Conservation (phyloP, 2,113 vertebrate genomes). For the Alosa alosa region DNA sequence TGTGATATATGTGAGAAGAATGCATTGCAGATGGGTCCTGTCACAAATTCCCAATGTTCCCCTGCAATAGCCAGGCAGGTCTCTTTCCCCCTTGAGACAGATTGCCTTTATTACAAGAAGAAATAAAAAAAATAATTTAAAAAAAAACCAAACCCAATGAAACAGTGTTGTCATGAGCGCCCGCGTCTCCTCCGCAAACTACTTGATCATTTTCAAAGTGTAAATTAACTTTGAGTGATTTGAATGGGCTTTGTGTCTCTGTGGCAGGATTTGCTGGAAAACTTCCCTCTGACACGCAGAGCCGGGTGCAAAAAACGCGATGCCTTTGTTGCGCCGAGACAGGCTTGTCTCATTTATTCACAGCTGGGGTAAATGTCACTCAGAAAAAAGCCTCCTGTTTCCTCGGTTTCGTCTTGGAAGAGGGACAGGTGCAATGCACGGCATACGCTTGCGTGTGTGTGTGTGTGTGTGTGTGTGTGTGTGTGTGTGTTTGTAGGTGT, state of each 20-base stretch:
- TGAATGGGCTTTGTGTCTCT: constrained; percentile 1
- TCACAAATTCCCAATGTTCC: background rate
- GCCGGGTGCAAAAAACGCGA: background rate
- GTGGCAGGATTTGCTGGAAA: constrained; percentile 14
- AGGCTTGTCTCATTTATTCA: constrained; percentile 14
- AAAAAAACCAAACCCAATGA: background rate
- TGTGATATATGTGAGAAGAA: background rate
- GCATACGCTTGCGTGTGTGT: background rate
- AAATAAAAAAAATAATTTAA: background rate
- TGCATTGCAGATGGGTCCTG: background rate
- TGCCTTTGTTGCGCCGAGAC: constrained; percentile 4
- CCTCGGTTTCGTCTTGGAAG: background rate
- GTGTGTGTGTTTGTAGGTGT: background rate
- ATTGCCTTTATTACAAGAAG: background rate
- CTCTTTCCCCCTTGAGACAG: background rate
- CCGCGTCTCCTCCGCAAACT: background rate
- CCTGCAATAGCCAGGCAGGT: background rate
- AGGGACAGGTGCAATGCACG: constrained; percentile 6
- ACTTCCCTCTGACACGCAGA: background rate
- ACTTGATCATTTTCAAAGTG: constrained; percentile 18
- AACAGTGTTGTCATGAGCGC: background rate
- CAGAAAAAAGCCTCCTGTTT: background rate
- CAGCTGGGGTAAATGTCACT: constrained; percentile 13
- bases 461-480: constrained; percentile 15
- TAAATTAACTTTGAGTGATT: constrained; percentile 12